A percentile compares a stretch with the other conserved stretches of the same genome.
Conservation (phyloP, 1,140 invertebrate genomes). For the Ctenoplectra terminalis region DNA sequence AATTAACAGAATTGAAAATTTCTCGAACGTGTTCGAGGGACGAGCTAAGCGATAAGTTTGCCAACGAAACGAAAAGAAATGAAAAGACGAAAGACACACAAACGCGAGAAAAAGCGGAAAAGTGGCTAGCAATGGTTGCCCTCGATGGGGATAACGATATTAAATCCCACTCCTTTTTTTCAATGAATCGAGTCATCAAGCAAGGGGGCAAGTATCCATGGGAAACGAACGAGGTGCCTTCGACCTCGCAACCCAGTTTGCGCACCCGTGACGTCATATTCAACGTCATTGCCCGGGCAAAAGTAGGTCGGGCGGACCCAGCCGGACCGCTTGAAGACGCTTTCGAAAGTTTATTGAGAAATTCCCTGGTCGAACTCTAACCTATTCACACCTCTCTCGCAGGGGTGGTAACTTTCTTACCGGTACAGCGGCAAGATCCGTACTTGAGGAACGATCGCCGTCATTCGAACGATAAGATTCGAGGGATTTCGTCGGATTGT, state of each 20-base stretch:
- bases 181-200: conserved; percentile 64
- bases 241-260: conserved; percentile 74
- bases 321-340: conserved; percentile 65
- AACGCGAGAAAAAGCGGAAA: fast-evolving
- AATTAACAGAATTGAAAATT: background rate
- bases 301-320: conserved; percentile 73
- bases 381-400: too few species aligned
- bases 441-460: background rate
- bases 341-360: conserved; percentile 73
- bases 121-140: background rate
- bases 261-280: conserved; percentile 72
- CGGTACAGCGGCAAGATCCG: background rate
- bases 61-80: background rate
- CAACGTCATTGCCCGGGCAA: conserved; percentile 78
- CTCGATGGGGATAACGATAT: conserved; percentile 49
- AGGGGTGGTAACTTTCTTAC: background rate
- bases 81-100: background rate
- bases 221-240: conserved; percentile 68
- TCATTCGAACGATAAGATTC: background rate
- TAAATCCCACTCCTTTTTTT: conserved; percentile 61
- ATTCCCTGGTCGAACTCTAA: conserved; percentile 59
- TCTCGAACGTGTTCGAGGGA: background rate
- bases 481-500: too few species aligned
- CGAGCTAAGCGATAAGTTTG: background rate
- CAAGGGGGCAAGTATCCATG: conserved; percentile 60